Base-by-base conservation (phyloP, 92 coral and sea anemone species). In the Desmophyllum pertusum region DNA sequence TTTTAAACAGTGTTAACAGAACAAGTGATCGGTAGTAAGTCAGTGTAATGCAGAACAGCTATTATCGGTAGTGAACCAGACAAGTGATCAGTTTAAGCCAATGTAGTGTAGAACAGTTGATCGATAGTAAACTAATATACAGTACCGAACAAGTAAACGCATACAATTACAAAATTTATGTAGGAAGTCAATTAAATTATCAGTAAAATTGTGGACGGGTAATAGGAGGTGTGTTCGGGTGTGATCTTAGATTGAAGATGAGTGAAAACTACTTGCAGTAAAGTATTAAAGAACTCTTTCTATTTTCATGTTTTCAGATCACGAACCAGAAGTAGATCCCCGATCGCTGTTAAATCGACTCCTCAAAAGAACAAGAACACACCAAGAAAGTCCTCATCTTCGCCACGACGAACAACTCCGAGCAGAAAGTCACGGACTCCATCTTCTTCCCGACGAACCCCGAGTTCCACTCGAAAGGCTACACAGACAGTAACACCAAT, bases 401-500 rank as follows among this genome's bases (percentile, higher is more conserved):
- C 85, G 72, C 43, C 84, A 21, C 62, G 42, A 72, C 61, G 72
- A 70, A 53, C 42, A 62, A 27, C 79, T 17, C 79, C 79, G 45
- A 59, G 71, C 25, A 19, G 50, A 27, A 43, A 70, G 61, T 57
- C 79, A 18, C 23, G 14, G 36, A 52, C 69, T 39, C 29, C 70
- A n/a, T 25, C 79, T 15, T 42, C 86, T 8, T 13, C 78, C 55
- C 78, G 86, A 39, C 57, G 50, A 55, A 59, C 69, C 1, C 79
- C 79, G 36, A 85, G 69, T 10, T 75, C 92, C 13, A 64, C 86
- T 19, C 17, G 71, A 17, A 72, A 67, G 76, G 69, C 89, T 14
- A 27, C 43, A 23, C 68, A 46, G 77, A 85, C 57, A 23, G 90
- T 81, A 29, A 76, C 70, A 37, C 90, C 90, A 15, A 67, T 89